Evolutionary conservation across 2,888 invertebrate species (phyloP).

Genomic region (Himalopsyche tibetana): DNA sequence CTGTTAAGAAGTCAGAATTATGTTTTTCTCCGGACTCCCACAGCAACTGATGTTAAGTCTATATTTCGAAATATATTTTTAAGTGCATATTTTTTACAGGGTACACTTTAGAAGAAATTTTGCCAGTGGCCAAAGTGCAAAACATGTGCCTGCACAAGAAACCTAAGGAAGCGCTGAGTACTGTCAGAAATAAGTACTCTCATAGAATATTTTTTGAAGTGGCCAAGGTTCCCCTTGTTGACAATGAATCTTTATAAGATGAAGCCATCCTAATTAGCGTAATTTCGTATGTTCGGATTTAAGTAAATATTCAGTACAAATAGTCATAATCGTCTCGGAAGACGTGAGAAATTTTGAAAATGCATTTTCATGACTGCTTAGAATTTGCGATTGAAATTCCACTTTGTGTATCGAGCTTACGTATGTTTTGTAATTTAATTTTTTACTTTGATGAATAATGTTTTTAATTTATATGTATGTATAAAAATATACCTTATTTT

Average conservation of each 20-base stretch:
- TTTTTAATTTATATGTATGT: conserved; percentile 26
- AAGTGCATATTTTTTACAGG: conserved; percentile 74
- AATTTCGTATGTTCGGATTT: conserved; percentile 4
- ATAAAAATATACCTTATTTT: not conserved
- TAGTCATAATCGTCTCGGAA: conserved; percentile 12
- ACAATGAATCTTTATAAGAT: conserved; percentile 67
- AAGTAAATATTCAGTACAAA: conserved; percentile 36
- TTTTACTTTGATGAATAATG: not conserved
- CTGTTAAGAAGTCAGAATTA: no score
- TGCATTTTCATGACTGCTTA: not conserved
- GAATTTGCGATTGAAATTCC: not conserved
- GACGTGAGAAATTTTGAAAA: not conserved
- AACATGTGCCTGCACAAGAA: conserved; percentile 87
- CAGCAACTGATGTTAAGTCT: no score
- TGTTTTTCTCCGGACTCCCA: no score
- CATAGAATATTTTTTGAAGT: conserved; percentile 96
- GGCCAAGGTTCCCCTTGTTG: conserved; percentile 85
- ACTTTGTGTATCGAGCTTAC: not conserved
- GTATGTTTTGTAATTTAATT: conserved; percentile 17
- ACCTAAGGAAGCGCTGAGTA: conserved; percentile 87
- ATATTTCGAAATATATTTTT: not conserved
- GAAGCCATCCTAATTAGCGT: conserved; percentile 6
- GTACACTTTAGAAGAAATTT: conserved; percentile 85
- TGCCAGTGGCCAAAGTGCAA: conserved; percentile 82
- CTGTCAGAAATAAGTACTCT: conserved; percentile 94